Evolutionary conservation across 2,113 vertebrate genomes (phyloP).

Genomic region (Donacobius atricapilla): DNA sequence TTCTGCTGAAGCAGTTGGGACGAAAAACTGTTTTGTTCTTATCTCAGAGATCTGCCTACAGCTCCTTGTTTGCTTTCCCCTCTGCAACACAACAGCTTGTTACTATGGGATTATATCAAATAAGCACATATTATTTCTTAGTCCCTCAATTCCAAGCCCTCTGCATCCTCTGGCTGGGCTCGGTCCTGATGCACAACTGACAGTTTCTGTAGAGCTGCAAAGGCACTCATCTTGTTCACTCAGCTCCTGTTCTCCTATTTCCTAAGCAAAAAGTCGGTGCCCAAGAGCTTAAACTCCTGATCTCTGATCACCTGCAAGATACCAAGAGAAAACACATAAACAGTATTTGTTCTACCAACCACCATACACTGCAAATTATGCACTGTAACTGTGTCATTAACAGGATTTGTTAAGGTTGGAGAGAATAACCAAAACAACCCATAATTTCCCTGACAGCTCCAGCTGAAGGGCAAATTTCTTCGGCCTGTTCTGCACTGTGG

Average conservation of each 20-base stretch:
- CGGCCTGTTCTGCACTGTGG: neutral
- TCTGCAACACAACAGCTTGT: neutral
- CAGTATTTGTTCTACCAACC: neutral
- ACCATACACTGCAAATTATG: neutral
- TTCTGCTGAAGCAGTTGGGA: neutral
- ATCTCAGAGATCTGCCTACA: neutral
- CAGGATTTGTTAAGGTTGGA: slow-evolving; percentile 4
- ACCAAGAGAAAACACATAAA: neutral
- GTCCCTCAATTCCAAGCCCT: neutral
- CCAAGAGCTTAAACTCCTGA: neutral
- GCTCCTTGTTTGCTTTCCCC: neutral
- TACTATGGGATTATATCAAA: neutral
- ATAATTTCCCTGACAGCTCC: slow-evolving; percentile 11
- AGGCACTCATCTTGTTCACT: neutral
- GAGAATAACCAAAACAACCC: neutral
- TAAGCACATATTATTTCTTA: neutral
- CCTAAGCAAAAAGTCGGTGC: neutral
- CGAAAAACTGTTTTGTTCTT: neutral
- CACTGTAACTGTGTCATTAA: neutral
- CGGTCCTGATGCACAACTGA: accelerated
- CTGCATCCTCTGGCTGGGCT: neutral
- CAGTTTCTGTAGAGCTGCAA: neutral
- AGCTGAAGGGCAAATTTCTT: slow-evolving; percentile 36
- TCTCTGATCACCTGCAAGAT: neutral
- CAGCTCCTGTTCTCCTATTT: neutral